Conservation (phyloP, 2,113 vertebrate genomes). For the Turdus rufiventris region DNA sequence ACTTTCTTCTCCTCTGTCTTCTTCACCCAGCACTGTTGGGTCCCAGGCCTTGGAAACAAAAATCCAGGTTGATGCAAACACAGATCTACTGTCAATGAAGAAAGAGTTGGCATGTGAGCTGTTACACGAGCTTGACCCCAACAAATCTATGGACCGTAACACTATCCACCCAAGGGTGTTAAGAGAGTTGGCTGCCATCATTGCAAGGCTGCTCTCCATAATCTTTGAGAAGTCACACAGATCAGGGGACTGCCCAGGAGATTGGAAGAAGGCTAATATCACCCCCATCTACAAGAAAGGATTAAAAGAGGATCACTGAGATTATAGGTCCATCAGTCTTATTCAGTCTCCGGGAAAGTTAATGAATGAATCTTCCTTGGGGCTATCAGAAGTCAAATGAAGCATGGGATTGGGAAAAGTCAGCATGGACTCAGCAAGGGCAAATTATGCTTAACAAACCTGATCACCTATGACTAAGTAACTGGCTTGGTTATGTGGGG, state of each 20-base stretch:
- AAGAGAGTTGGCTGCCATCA: not conserved
- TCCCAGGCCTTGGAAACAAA: not conserved
- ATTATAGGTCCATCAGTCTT: not conserved
- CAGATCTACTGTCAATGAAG: not conserved
- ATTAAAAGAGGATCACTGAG: not conserved
- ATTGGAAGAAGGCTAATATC: not conserved
- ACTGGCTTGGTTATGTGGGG: not conserved
- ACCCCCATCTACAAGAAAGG: not conserved
- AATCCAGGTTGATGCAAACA: not conserved
- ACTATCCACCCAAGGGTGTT: not conserved
- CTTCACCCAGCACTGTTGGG: not conserved
- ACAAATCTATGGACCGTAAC: not conserved
- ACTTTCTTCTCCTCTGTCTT: not conserved
- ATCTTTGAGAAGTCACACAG: not conserved
- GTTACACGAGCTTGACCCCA: not conserved
- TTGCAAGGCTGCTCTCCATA: not conserved
- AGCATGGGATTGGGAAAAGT: not conserved
- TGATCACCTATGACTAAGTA: not conserved
- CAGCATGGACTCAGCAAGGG: not conserved
- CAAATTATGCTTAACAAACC: not conserved
- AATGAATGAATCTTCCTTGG: not conserved
- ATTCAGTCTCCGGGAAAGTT: not conserved
- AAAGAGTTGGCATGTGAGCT: not conserved
- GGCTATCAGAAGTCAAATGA: not conserved
- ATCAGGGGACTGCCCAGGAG: not conserved